phyloP scores from a whole-genome alignment of 2,797 vertebrate species.

The Sebastes minor region DNA sequence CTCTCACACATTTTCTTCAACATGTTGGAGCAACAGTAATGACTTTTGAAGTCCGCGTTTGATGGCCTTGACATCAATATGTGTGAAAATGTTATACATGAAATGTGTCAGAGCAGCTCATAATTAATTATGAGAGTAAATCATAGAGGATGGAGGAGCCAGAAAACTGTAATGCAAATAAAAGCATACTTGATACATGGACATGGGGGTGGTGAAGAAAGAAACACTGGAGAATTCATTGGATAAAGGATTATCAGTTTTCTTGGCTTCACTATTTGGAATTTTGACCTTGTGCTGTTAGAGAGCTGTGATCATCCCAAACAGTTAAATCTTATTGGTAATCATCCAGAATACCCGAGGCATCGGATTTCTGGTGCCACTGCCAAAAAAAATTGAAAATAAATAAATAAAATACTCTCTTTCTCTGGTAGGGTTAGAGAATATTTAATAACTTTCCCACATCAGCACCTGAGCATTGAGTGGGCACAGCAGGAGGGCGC shows the following conservation, averaged over 20 bases:
- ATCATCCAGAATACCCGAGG: constrained; percentile 26
- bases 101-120: constrained; percentile 9
- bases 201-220: not conserved
- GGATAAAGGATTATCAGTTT: constrained; percentile 18
- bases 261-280: constrained; percentile 7
- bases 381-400: constrained; percentile 17
- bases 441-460: not conserved
- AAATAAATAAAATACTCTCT: not conserved
- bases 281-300: constrained; percentile 23
- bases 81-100: constrained; percentile 4
- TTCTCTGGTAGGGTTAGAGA: not conserved
- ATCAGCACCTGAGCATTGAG: not conserved
- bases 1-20: not conserved
- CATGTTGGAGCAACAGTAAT: constrained; percentile 1
- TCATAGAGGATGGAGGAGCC: not conserved
- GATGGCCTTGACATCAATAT: not conserved
- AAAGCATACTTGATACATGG: not conserved
- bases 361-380: not conserved
- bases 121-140: not conserved
- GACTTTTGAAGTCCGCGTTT: not conserved
- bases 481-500: not conserved
- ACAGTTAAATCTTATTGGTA: constrained; percentile 14
- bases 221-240: constrained; percentile 1
- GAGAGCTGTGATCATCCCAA: constrained; percentile 13
- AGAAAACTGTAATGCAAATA: not conserved